These are phyloP conservation scores for Hirtodrosophila trivittata DNA, from an alignment of 2,888 invertebrate genomes.

Conservation along the genomic window DNA sequence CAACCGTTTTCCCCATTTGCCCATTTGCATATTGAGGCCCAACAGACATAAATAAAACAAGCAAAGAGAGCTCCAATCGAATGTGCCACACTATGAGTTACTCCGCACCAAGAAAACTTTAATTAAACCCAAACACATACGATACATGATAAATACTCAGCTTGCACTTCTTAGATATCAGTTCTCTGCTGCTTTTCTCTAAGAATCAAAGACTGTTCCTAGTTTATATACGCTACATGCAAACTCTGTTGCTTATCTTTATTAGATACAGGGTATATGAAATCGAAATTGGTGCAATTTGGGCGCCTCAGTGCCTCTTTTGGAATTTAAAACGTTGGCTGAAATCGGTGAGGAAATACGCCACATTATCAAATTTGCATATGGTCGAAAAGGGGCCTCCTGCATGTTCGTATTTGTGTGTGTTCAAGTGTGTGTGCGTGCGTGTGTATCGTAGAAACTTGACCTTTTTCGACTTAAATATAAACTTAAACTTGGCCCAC, in stretches of 20 bases:
- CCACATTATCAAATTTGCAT: conserved; percentile 59
- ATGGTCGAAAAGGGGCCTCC: conserved; percentile 27
- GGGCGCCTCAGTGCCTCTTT: conserved; percentile 43
- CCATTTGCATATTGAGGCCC: conserved; percentile 68
- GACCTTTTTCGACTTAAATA: conserved; percentile 33
- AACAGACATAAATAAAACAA: conserved; percentile 18
- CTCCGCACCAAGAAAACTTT: too few relatives aligned
- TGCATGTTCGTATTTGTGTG: conserved; percentile 1
- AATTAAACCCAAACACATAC: background rate
- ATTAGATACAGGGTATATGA: too few relatives aligned
- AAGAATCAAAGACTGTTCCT: too few relatives aligned
- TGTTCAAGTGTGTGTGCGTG: conserved; percentile 3
- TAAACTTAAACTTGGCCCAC: background rate
- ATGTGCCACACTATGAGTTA: too few relatives aligned
- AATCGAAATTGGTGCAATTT: conserved; percentile 57
- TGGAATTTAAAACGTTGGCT: conserved; percentile 49
- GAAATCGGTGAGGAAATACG: conserved; percentile 29
- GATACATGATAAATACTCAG: too few relatives aligned
- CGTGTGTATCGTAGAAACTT: conserved; percentile 26
- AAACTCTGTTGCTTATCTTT: too few relatives aligned
- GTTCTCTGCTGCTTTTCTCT: too few relatives aligned
- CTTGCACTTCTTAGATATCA: too few relatives aligned
- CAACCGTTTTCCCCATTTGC: conserved; percentile 6
- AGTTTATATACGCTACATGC: too few relatives aligned
- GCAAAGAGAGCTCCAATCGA: conserved; percentile 7